Evolutionary conservation across 2,888 invertebrate genomes (phyloP).

Genomic region (Cryptocheilus praepositus): DNA sequence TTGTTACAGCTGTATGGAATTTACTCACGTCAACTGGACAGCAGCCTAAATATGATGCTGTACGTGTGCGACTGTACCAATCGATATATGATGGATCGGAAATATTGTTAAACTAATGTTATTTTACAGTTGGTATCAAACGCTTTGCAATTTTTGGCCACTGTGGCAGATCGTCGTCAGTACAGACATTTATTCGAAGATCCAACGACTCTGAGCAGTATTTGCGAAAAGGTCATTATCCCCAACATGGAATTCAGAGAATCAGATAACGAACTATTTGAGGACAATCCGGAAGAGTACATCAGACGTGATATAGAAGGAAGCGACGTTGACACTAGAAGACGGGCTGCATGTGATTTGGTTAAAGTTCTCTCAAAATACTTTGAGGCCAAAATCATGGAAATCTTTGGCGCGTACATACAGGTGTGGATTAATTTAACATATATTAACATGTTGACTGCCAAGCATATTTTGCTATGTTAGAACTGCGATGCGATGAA

Average conservation of each 20-base stretch:
- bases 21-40: conserved; percentile 90
- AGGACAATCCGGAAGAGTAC: conserved; percentile 98
- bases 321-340: conserved; percentile 96
- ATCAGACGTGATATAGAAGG: conserved; percentile 98
- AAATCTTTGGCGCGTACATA: conserved; percentile 91
- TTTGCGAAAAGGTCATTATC: conserved; percentile 98
- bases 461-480: no score
- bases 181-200: conserved; percentile 94
- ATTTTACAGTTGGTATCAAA: conserved; percentile 90
- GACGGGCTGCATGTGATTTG: conserved; percentile 97
- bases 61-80: conserved; percentile 73
- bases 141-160: conserved; percentile 95
- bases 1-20: conserved; percentile 97
- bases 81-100: no score
- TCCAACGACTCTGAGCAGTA: conserved; percentile 88
- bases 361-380: conserved; percentile 92
- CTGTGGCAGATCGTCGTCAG: conserved; percentile 92
- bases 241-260: conserved; percentile 98
- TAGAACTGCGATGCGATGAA: no score
- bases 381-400: conserved; percentile 91
- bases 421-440: conserved; percentile 77
- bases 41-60: conserved; percentile 93
- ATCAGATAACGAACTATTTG: conserved; percentile 96
- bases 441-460: no score
- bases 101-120: conserved; percentile 4